Evolutionary conservation across 2,888 invertebrate genomes (phyloP).

Genomic region (Tiliacea citrago): DNA sequence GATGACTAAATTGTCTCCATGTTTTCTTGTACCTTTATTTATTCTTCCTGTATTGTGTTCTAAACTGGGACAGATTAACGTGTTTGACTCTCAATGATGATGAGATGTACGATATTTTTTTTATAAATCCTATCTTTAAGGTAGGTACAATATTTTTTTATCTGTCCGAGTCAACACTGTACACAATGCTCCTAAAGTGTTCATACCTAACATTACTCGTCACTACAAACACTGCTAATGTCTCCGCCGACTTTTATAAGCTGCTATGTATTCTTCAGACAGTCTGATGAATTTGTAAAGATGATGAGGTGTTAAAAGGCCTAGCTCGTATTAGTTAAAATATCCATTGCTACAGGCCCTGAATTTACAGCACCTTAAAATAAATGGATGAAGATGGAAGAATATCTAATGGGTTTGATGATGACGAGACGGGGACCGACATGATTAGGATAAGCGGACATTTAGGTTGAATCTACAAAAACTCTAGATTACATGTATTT

Average conservation of each 20-base stretch:
- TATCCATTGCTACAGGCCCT: constrained; percentile 26
- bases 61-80: too few species aligned
- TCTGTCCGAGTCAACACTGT: too few species aligned
- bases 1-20: too few species aligned
- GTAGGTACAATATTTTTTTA: too few species aligned
- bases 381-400: neutral
- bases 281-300: constrained; percentile 18
- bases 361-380: constrained; percentile 12
- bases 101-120: too few species aligned
- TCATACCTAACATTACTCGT: neutral
- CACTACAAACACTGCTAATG: constrained; percentile 17
- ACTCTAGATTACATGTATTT: neutral
- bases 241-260: constrained; percentile 31
- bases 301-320: constrained; percentile 15
- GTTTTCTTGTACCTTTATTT: too few species aligned
- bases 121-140: too few species aligned
- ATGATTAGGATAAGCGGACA: neutral
- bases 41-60: too few species aligned
- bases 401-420: neutral
- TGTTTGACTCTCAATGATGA: too few species aligned
- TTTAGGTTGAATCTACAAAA: neutral
- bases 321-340: constrained; percentile 22
- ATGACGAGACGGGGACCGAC: neutral
- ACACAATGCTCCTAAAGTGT: too few species aligned
- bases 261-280: constrained; percentile 41